Evolutionary conservation across 2,888 invertebrate species (phyloP).

Genomic region (Ctenicera cuprea): DNA sequence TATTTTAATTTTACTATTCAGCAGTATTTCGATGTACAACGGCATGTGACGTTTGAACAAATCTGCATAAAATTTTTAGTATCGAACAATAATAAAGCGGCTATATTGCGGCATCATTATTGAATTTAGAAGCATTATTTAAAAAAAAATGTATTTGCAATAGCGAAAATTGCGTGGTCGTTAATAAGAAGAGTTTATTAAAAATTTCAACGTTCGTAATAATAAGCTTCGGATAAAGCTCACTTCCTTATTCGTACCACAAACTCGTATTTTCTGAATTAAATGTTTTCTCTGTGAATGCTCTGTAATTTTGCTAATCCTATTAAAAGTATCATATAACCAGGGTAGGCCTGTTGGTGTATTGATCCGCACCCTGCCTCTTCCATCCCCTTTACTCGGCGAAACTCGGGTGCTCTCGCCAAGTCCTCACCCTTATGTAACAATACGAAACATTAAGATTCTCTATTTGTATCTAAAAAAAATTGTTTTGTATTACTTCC

Average conservation of each 20-base stretch:
- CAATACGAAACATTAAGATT: conserved; percentile 50
- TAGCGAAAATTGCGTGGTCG: neutral
- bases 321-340: conserved; percentile 72
- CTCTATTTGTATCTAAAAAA: conserved; percentile 27
- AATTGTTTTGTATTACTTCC: neutral
- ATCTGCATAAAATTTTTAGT: too few species aligned
- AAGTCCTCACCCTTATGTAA: conserved; percentile 49
- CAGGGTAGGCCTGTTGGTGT: conserved; percentile 70
- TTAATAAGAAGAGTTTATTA: conserved; percentile 34
- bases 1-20: too few species aligned
- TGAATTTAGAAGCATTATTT: too few species aligned
- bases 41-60: too few species aligned
- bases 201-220: conserved; percentile 30
- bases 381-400: conserved; percentile 57
- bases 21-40: too few species aligned
- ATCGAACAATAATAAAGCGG: too few species aligned
- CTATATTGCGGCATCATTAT: too few species aligned
- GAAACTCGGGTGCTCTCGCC: conserved; percentile 52
- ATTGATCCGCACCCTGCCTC: conserved; percentile 68
- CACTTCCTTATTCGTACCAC: conserved; percentile 44
- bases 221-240: conserved; percentile 32
- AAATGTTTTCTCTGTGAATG: conserved; percentile 69
- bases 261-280: conserved; percentile 63
- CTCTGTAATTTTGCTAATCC: conserved; percentile 72
- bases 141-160: neutral